A percentile compares a stretch with the other conserved stretches of the same genome.
phyloP scores from a whole-genome alignment of 2,888 invertebrate genomes.

The Hemaris fuciformis region DNA sequence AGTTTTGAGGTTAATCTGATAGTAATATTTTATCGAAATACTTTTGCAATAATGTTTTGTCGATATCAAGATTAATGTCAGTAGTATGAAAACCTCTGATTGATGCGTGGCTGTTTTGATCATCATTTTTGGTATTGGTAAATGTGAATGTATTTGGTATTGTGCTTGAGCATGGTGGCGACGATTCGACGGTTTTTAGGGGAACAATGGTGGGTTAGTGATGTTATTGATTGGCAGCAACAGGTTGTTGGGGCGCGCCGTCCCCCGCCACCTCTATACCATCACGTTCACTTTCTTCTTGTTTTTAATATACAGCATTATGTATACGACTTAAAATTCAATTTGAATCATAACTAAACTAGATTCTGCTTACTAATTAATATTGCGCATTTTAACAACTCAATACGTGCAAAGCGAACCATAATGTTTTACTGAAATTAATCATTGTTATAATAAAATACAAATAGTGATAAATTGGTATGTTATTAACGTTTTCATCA shows the following conservation, averaged over 20 bases:
- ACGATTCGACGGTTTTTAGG: slow-evolving; percentile 42
- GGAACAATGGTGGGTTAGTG: slow-evolving; percentile 67
- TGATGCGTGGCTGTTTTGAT: background rate
- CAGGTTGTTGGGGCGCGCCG: slow-evolving; percentile 72
- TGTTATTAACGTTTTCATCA: background rate
- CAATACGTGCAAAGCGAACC: background rate
- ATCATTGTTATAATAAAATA: too few species aligned
- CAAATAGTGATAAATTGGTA: background rate
- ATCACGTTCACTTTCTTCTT: slow-evolving; percentile 61
- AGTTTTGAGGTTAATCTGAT: slow-evolving; percentile 23
- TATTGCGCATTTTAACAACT: background rate
- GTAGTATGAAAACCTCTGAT: background rate
- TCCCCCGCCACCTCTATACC: slow-evolving; percentile 51
- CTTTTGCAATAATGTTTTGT: slow-evolving; percentile 10
- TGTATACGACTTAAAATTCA: slow-evolving; percentile 3
- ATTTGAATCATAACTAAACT: background rate
- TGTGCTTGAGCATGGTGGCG: slow-evolving; percentile 39
- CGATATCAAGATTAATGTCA: background rate
- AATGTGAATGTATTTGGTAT: slow-evolving; percentile 24
- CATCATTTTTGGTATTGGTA: background rate
- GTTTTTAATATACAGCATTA: slow-evolving; percentile 26
- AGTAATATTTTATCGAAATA: background rate
- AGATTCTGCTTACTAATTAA: too few species aligned
- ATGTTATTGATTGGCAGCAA: slow-evolving; percentile 76
- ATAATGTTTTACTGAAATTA: background rate